These are phyloP conservation scores for Salminus brasiliensis DNA, from an alignment of 2,113 vertebrate genomes.

Conservation along the genomic window DNA sequence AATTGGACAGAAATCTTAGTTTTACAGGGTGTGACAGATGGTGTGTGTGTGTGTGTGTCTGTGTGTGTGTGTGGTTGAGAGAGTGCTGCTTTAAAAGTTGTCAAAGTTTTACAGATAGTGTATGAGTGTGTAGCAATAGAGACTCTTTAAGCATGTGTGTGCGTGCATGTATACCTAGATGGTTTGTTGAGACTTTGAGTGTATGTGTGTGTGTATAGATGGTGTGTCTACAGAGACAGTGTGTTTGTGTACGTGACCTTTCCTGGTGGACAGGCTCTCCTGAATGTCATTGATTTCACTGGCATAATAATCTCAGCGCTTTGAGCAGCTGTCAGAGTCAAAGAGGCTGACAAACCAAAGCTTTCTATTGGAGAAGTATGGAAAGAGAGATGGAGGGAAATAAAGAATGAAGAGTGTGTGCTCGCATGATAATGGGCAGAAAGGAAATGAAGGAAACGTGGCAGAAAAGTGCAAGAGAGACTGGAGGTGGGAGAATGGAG, in stretches of 20 bases:
- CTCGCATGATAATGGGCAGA: not conserved
- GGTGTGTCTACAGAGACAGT: not conserved
- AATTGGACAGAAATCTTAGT: not conserved
- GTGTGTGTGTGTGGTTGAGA: not conserved
- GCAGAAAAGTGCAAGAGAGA: not conserved
- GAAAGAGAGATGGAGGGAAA: not conserved
- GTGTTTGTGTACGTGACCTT: constrained; percentile 22
- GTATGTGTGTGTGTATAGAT: not conserved
- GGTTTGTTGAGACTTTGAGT: not conserved
- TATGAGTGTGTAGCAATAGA: too few relatives aligned
- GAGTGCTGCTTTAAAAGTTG: not conserved
- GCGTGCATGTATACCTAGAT: too few relatives aligned
- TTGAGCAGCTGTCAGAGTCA: constrained; percentile 35
- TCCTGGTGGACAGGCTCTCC: constrained; percentile 32
- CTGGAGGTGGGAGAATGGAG: not conserved
- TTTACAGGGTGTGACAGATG: constrained; percentile 1
- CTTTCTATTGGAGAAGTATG: not conserved
- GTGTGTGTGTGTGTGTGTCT: not conserved
- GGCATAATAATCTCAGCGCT: constrained; percentile 41
- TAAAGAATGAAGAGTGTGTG: not conserved
- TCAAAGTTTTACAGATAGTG: not conserved
- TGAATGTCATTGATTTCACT: constrained; percentile 45
- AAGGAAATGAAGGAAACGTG: not conserved
- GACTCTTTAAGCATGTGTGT: too few relatives aligned
- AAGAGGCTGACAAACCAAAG: not conserved